Base-by-base conservation (phyloP, 53 echinoderm and acorn worm genomes). In the Holothuria scabra region DNA sequence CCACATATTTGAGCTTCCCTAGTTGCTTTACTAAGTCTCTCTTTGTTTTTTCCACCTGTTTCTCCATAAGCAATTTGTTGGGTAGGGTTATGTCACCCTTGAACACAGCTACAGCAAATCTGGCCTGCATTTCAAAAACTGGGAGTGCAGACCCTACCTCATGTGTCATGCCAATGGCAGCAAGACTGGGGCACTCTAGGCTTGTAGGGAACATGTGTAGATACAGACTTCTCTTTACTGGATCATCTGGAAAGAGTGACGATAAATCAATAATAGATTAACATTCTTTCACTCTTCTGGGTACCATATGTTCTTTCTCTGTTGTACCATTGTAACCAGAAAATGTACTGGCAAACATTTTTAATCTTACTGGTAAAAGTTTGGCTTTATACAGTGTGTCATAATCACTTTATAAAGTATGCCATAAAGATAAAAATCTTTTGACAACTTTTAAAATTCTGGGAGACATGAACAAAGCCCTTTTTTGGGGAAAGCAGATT, bases 101-200 rank as follows among this genome's bases (percentile, higher is more conserved):
- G 18, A 91, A 84, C 29, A 87, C 87, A 23, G 84, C 76, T 1
- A 68, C 80, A 4, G 74, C 84, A 83, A 67, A 91, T 60, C 91
- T 83, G 20, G 91, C 68, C 59, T 91, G 91, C 23, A 91, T 83
- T 69, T 91, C 91, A 79, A 66, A 62, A 10, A 87, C 68, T 1
- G 68, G 79, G 31, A 29, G 60, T 29, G 83, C 64, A 21, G 87
- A 84, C 20, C 91, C 87, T 4, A 55, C 25, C 1, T 66, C 24
- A 3, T 38, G 3, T 5, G 61, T 24, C 33, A 60, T 60, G 2
- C 91, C 91, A 20, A 91, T 60, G 10, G 74, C 87, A 46, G 91
- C 91, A n/a, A 91, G 57, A 18, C 84, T 91, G 18, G 84, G 79
- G 30, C 67, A 66, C 3, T 85, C 67, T 12, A 75, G 79, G 31